These are phyloP conservation scores for Synanthedon andrenaeformis DNA, from an alignment of 2,888 invertebrate genomes.

Conservation along the genomic window DNA sequence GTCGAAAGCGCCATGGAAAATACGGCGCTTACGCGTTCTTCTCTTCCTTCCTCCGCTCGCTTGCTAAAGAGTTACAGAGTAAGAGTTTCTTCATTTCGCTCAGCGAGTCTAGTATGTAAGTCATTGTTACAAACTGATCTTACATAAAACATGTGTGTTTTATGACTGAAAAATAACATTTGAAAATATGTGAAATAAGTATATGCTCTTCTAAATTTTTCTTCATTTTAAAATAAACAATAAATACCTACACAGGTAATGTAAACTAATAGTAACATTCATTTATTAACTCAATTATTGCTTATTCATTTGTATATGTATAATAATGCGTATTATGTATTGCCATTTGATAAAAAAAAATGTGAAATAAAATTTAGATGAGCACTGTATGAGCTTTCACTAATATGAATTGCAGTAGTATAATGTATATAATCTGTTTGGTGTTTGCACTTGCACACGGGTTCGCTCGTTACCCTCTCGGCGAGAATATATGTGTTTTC, in stretches of 20 bases:
- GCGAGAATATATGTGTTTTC: constrained; percentile 22
- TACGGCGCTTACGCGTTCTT: no score
- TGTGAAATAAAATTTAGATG: constrained; percentile 43
- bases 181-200: constrained; percentile 65
- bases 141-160: no score
- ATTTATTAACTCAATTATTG: constrained; percentile 7
- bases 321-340: not conserved
- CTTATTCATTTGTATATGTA: not conserved
- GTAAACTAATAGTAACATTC: constrained; percentile 3
- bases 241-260: constrained; percentile 2
- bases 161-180: constrained; percentile 23
- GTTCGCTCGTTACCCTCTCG: constrained; percentile 22
- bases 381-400: constrained; percentile 38
- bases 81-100: no score
- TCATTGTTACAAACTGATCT: no score
- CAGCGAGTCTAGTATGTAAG: no score
- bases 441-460: constrained; percentile 21
- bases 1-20: no score
- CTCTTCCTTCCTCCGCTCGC: no score
- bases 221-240: constrained; percentile 10
- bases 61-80: no score
- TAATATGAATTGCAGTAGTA: constrained; percentile 5
- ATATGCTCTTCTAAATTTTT: constrained; percentile 53
- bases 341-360: not conserved
- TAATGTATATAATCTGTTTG: constrained; percentile 20